A percentile compares a stretch with the other conserved stretches of the same genome.
Conservation (phyloP, 2,113 vertebrate genomes). For the Epinephelus cyanopodus region DNA sequence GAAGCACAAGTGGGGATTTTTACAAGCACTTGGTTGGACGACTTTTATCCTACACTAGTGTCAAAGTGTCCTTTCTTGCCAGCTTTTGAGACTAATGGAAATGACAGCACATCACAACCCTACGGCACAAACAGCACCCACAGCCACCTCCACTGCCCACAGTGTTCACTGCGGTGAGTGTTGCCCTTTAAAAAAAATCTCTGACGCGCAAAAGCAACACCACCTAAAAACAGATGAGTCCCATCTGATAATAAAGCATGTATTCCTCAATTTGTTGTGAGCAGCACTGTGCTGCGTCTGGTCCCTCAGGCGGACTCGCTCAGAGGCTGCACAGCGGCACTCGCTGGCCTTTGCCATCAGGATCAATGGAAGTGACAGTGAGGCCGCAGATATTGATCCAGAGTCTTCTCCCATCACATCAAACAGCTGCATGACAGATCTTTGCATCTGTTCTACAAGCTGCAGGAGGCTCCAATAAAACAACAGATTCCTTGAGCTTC, state of each 20-base stretch:
- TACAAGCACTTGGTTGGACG: slow-evolving; percentile 17
- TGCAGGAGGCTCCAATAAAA: neutral
- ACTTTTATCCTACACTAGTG: slow-evolving; percentile 34
- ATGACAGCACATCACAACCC: slow-evolving; percentile 62
- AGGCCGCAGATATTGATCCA: slow-evolving; percentile 46
- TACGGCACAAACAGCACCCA: slow-evolving; percentile 6
- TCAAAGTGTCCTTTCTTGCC: slow-evolving; percentile 67
- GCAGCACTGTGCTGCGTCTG: neutral
- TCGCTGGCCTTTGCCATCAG: slow-evolving; percentile 30
- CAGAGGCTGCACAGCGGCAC: neutral
- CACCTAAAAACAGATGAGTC: slow-evolving; percentile 20
- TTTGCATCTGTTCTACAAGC: neutral
- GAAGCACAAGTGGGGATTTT: slow-evolving; percentile 27
- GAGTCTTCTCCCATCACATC: slow-evolving; percentile 2
- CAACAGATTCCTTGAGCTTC: too few species aligned
- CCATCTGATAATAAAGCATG: slow-evolving; percentile 10
- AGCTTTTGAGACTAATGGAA: slow-evolving; percentile 56
- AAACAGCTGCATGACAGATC: slow-evolving; percentile 1
- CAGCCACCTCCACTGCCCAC: slow-evolving; percentile 4
- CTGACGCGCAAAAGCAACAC: neutral
- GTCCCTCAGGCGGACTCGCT: slow-evolving; percentile 10
- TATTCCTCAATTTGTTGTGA: slow-evolving; percentile 11
- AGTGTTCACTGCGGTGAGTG: neutral
- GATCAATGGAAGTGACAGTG: slow-evolving; percentile 39
- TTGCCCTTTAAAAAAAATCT: neutral